Evolutionary conservation across 2,797 vertebrate genomes (phyloP), one percentile per base, ranked within the genome.

Genomic region (Notolepis coatsorum): DNA sequence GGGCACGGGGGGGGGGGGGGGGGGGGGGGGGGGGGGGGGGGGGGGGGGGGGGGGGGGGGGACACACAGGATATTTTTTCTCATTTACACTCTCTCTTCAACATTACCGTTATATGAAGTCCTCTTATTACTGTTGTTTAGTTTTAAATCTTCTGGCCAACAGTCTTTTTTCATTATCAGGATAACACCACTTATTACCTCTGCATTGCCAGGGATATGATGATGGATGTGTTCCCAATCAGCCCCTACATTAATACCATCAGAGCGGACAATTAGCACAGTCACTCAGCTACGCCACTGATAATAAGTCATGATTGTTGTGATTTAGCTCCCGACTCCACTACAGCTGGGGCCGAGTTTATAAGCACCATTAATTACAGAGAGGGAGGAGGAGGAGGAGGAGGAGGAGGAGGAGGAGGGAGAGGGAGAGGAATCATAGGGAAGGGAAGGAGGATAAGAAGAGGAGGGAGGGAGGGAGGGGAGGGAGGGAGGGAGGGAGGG

Each of bases 221-320:
- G 88, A 90, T 84, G 79, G 82, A 90, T 90, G 82, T 63, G 45
- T 69, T 82, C 82, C n/a, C 77, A 87, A 90, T 88, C 88, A 83
- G 63, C 46, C 20, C 28, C 24, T 17, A 71, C 73, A 77, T 87
- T 87, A 89, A 86, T 84, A 55, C 62, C 51, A 86, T 87, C 85
- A 86, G 49, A 0, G 49, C 21, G 61, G 84, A 79, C 81, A 87
- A n/a, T 88, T 86, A 88, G 59, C 64, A 54, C 81, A 80, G 84
- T 86, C 85, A 85, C 77, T 85, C 81, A 77, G 75, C 77, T n/a
- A 68, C 67, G 56, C 68, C 21, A 54, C 71, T 31, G 77, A 84
- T 84, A 84, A 88, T 86, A 86, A 85, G 50, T 88, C 84, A 58
- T 83, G 80, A 86, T 85, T 85, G 85, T 86, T 88, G 82, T 83